A percentile compares a stretch with the other conserved stretches of the same genome.
Evolutionary conservation across 2,797 vertebrate genomes (phyloP).

Genomic region (Chlorospingus flavigularis): DNA sequence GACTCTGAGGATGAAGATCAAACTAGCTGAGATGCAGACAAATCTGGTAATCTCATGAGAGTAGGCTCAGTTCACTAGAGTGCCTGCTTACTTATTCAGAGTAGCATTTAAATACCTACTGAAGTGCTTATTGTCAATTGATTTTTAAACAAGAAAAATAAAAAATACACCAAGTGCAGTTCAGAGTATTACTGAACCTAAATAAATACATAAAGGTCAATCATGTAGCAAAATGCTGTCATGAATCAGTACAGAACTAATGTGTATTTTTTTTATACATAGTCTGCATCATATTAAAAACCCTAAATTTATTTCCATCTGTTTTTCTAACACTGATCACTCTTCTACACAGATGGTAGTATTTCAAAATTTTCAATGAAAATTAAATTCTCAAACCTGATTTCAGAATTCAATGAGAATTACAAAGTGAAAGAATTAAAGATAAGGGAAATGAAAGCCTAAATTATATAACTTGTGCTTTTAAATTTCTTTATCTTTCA

Average conservation of each 20-base stretch:
- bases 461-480: slow-evolving; percentile 22
- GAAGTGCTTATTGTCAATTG: background rate
- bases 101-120: background rate
- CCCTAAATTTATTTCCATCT: background rate
- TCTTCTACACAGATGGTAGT: background rate
- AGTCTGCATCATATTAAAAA: background rate
- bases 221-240: background rate
- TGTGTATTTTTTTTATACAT: background rate
- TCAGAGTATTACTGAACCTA: background rate
- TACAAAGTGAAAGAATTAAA: background rate
- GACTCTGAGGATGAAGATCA: background rate
- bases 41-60: background rate
- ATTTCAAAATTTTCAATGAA: background rate
- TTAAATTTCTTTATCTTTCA: background rate
- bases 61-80: background rate
- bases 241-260: background rate
- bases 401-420: background rate
- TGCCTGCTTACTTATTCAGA: background rate
- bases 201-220: background rate
- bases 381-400: background rate
- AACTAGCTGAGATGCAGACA: background rate
- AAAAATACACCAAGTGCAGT: background rate
- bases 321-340: background rate
- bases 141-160: background rate
- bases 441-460: background rate